phyloP scores from a whole-genome alignment of 2,113 vertebrate species.

The Poecile atricapillus region DNA sequence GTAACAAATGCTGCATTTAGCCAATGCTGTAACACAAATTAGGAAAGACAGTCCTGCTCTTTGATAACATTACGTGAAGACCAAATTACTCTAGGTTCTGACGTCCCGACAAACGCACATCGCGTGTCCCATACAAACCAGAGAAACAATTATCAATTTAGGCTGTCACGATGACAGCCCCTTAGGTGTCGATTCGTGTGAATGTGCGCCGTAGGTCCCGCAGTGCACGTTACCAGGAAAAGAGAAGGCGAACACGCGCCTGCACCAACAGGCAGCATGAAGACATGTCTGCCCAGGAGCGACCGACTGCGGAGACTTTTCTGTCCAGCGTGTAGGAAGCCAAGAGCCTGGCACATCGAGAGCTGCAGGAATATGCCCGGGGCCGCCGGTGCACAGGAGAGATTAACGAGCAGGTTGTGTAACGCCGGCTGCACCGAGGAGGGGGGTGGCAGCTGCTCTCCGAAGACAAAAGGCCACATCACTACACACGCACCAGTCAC shows the following conservation, averaged over 20 bases:
- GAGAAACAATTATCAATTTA: no score
- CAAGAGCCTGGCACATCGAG: accelerated
- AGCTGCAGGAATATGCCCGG: background rate
- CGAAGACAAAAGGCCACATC: background rate
- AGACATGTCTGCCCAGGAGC: no score
- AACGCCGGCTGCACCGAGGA: background rate
- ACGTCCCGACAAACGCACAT: background rate
- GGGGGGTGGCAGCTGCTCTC: background rate
- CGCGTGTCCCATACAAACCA: no score
- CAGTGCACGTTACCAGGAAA: accelerated
- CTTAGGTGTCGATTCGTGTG: accelerated
- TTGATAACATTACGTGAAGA: accelerated
- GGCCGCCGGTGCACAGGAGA: background rate
- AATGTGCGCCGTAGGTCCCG: background rate
- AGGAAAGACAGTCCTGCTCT: background rate
- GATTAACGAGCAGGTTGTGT: background rate
- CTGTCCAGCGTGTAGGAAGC: accelerated
- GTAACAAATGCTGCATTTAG: accelerated
- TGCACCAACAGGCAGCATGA: background rate
- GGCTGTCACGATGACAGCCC: no score
- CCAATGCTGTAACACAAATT: background rate
- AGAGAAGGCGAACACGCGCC: accelerated
- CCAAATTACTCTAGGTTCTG: background rate
- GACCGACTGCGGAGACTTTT: background rate
- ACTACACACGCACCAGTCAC: no score